Evolutionary conservation across 1,140 invertebrate genomes (phyloP), one percentile per base, ranked within the genome.

Genomic region (Ephestia elutella): DNA sequence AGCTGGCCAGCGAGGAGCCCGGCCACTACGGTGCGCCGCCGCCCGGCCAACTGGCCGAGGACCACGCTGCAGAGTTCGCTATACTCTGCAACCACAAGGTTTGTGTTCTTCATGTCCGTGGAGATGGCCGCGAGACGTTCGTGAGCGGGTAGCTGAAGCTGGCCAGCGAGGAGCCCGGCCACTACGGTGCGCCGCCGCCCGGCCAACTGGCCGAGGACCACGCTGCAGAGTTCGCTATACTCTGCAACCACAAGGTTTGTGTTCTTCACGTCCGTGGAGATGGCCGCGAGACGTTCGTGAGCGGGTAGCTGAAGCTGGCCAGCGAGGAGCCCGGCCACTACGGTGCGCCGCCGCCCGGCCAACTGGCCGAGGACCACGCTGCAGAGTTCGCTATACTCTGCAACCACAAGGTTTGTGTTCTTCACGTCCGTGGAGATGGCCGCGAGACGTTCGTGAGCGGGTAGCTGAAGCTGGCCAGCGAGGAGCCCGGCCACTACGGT

Each of bases 391-490:
- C 70, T 2, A 69, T 83, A 60, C 76, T 77, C 7, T 86, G 82
- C 67, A 77, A 77, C 49, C 73, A 81, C 0, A 80, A 82, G 76
- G 82, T 77, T n/a, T n/a, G n/a, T n/a, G n/a, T 83, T 82, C 68
- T 86, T 77, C 70, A 71, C 83, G 62, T 83, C 82, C 0, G 60
- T 86, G 54, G 78, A 83, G 49, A 54, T 78, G 76, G 76, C 0
- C 75, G 75, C 7, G 79, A 86, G 62, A 80, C 75, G n/a, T 86
- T 82, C 28, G 79, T 86, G 30, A 82, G 79, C 54, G 56, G 64
- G 0, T 66, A 75, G 56, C 70, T 86, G 55, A 28, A 65, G 17
- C 70, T 86, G 35, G 70, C 67, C 25, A 20, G 30, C 0, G 50
- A 60, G 15, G 71, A 77, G 5, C 75, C 71, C 2, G 78, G 80